These are phyloP conservation scores for Pristionchus fissidentatus DNA, from an alignment of 2,888 invertebrate species.

Conservation along the genomic window DNA sequence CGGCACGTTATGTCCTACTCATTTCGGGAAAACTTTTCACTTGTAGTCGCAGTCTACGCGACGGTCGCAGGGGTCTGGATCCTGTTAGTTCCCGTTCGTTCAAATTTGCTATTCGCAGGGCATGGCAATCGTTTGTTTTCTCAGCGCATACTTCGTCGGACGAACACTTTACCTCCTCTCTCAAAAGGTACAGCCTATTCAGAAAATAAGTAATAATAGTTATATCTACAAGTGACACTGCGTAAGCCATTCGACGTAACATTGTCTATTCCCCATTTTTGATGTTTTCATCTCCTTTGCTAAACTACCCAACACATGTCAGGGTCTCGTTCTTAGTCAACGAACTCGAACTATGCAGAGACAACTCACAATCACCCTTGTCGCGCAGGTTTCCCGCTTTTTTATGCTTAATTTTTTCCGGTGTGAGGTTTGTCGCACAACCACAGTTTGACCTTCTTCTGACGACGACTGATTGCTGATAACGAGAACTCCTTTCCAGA, in stretches of 20 bases:
- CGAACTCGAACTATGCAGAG: background rate
- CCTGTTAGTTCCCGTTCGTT: background rate
- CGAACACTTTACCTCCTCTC: slow-evolving; percentile 5
- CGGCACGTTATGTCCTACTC: background rate
- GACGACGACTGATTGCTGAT: no score
- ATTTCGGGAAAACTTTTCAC: background rate
- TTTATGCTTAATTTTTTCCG: no score
- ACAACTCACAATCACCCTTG: background rate
- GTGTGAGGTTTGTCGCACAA: no score
- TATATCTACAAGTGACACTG: no score
- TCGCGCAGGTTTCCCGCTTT: no score
- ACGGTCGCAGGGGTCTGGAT: background rate
- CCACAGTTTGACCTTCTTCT: no score
- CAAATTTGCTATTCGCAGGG: no score
- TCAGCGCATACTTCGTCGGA: background rate
- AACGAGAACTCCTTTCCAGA: no score
- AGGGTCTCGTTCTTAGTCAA: background rate
- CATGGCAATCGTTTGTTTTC: background rate
- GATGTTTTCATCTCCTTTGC: background rate
- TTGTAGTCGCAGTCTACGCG: background rate
- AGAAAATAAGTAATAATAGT: no score
- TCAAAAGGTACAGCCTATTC: no score
- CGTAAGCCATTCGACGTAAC: no score
- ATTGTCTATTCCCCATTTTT: background rate
- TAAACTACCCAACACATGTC: background rate